Evolutionary conservation across 2,888 invertebrate species (phyloP).

Genomic region (Allophyes oxyacanthae): DNA sequence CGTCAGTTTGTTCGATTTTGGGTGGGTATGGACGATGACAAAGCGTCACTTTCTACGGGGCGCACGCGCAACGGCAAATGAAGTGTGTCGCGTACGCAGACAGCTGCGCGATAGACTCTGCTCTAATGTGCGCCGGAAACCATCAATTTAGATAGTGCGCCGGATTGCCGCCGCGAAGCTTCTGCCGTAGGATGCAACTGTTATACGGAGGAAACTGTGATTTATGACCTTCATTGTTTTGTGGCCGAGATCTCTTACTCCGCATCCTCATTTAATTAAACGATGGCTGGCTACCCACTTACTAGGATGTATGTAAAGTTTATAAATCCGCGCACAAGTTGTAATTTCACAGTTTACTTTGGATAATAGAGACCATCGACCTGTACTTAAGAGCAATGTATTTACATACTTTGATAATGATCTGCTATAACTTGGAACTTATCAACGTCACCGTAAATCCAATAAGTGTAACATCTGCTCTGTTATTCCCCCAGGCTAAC

Average conservation of each 20-base stretch:
- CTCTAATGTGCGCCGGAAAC: constrained; percentile 87
- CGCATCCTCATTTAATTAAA: constrained; percentile 75
- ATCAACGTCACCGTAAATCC: constrained; percentile 56
- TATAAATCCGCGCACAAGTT: background rate
- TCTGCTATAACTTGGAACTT: constrained; percentile 49
- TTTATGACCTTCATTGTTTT: constrained; percentile 88
- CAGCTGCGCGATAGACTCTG: constrained; percentile 84
- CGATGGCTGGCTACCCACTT: constrained; percentile 62
- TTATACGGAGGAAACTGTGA: constrained; percentile 85
- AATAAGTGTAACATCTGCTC: constrained; percentile 73
- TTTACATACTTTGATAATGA: constrained; percentile 38
- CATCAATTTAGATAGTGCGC: constrained; percentile 88
- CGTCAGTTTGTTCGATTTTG: constrained; percentile 78
- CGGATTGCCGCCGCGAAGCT: constrained; percentile 85
- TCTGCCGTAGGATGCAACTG: constrained; percentile 84
- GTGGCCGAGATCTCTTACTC: constrained; percentile 74
- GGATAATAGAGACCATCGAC: background rate
- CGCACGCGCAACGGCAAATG: constrained; percentile 86
- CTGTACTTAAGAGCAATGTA: background rate
- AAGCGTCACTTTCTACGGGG: constrained; percentile 85
- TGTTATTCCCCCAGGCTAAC: constrained; percentile 65
- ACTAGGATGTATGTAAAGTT: constrained; percentile 20
- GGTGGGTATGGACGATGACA: constrained; percentile 77
- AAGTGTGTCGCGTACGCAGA: constrained; percentile 86
- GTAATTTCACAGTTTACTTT: background rate